Conservation (phyloP, 2,888 invertebrate species). For the Habrosyne pyritoides region DNA sequence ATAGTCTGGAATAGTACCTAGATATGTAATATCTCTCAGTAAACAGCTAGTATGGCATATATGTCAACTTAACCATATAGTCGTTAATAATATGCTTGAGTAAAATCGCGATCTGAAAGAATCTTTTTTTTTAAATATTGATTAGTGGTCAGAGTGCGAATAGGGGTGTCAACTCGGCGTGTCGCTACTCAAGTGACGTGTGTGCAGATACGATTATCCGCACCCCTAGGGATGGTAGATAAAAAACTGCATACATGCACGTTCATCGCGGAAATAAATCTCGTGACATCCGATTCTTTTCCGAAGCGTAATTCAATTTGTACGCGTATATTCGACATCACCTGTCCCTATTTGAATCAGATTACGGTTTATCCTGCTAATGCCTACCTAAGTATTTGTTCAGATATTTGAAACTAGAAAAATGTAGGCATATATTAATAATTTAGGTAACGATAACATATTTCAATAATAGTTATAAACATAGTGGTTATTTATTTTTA, state of each 20-base stretch:
- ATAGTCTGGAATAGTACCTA: too few species aligned
- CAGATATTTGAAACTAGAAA: too few species aligned
- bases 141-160: slow-evolving; percentile 61
- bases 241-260: slow-evolving; percentile 51
- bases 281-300: slow-evolving; percentile 29
- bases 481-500: too few species aligned
- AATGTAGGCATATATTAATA: too few species aligned
- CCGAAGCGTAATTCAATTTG: background rate
- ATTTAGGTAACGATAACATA: too few species aligned
- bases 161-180: slow-evolving; percentile 61
- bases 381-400: too few species aligned
- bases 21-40: too few species aligned
- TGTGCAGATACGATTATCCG: slow-evolving; percentile 74
- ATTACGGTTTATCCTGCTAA: background rate
- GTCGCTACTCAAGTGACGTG: slow-evolving; percentile 65
- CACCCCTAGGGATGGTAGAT: slow-evolving; percentile 53
- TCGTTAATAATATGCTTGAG: slow-evolving; percentile 30
- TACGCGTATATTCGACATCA: background rate
- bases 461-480: too few species aligned
- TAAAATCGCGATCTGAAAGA: slow-evolving; percentile 16
- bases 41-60: too few species aligned
- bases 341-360: background rate
- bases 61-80: too few species aligned
- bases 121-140: slow-evolving; percentile 32
- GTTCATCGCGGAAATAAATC: slow-evolving; percentile 42